Evolutionary conservation across 2,113 vertebrate species (phyloP).

Genomic region (Seriola rivoliana): DNA sequence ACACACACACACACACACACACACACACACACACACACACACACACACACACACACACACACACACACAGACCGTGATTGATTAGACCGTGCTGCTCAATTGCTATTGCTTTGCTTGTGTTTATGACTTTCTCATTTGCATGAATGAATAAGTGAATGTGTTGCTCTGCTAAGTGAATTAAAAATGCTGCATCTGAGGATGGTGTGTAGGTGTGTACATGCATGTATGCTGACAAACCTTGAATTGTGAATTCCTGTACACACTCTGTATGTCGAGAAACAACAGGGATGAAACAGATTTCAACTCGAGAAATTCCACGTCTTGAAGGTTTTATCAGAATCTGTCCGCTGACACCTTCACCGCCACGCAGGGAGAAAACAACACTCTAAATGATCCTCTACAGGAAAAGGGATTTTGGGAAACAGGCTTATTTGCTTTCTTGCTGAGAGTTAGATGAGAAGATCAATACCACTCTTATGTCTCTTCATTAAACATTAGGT

Average conservation of each 20-base stretch:
- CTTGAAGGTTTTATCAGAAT: not conserved
- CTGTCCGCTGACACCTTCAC: not conserved
- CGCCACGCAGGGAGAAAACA: not conserved
- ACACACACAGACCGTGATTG: slow-evolving; percentile 55
- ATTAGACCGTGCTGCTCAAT: slow-evolving; percentile 52
- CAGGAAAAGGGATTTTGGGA: not conserved
- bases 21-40: too few relatives aligned
- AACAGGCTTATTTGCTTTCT: not conserved
- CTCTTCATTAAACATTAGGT: not conserved
- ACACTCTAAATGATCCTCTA: not conserved
- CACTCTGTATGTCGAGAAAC: not conserved
- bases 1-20: too few relatives aligned
- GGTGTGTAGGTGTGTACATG: not conserved
- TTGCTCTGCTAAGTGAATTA: slow-evolving; percentile 63
- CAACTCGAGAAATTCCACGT: not conserved
- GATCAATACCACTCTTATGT: not conserved
- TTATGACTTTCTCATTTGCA: slow-evolving; percentile 67
- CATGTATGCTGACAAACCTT: slow-evolving; percentile 4
- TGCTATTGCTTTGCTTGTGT: slow-evolving; percentile 55
- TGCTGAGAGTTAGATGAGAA: not conserved
- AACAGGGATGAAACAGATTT: not conserved
- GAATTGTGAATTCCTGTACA: slow-evolving; percentile 9
- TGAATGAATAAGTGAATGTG: slow-evolving; percentile 56
- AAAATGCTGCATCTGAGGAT: slow-evolving; percentile 36
- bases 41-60: not conserved